Conservation (phyloP, 2,797 vertebrate genomes). For the Scarus forsteni region DNA sequence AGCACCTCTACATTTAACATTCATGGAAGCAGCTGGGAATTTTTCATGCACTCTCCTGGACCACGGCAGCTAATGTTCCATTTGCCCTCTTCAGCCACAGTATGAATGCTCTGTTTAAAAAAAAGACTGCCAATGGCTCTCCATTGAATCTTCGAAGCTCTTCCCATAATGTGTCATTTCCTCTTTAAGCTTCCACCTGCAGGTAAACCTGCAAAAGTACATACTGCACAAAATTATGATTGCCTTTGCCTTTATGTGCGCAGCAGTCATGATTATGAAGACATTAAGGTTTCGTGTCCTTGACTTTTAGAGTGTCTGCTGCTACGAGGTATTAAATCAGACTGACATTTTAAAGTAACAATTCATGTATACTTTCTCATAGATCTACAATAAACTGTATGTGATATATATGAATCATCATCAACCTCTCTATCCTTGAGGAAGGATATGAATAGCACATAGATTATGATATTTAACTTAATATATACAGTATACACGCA, state of each 20-base stretch:
- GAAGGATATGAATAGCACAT: neutral
- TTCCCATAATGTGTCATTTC: constrained; percentile 22
- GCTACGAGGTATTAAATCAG: constrained; percentile 12
- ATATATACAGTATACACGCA: too few relatives aligned
- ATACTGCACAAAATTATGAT: neutral
- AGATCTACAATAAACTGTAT: neutral
- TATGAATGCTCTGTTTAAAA: constrained; percentile 33
- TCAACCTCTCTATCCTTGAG: neutral
- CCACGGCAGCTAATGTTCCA: constrained; percentile 55
- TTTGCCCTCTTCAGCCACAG: constrained; percentile 44
- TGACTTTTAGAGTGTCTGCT: constrained; percentile 13
- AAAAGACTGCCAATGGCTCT: constrained; percentile 30
- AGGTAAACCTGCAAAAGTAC: constrained; percentile 22
- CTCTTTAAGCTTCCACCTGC: constrained; percentile 23
- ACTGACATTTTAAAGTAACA: constrained; percentile 1
- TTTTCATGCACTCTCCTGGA: constrained; percentile 51
- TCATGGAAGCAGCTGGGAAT: constrained; percentile 52
- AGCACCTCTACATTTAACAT: constrained; percentile 55
- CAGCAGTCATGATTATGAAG: neutral
- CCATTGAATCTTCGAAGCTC: constrained; percentile 27
- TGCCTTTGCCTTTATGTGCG: neutral
- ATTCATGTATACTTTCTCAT: neutral
- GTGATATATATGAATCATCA: neutral
- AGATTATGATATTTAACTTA: too few relatives aligned
- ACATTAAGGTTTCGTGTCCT: constrained; percentile 3